phyloP scores from a whole-genome alignment of 2,113 vertebrate species.

The Sceloporus undulatus region DNA sequence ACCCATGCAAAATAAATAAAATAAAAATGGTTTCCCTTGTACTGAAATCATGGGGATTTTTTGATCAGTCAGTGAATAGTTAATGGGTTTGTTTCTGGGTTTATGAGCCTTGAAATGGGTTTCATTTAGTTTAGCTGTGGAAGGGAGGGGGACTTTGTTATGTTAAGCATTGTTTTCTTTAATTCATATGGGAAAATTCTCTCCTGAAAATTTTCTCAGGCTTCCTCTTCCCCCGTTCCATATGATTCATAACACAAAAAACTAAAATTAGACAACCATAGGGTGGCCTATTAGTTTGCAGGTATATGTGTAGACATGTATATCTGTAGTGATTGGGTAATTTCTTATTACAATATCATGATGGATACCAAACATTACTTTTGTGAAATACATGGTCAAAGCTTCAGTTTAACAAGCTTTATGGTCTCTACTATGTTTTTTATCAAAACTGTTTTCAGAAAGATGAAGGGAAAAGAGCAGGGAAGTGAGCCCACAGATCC shows the following conservation, averaged over 20 bases:
- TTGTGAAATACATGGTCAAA: conserved; percentile 40
- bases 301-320: neutral
- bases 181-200: neutral
- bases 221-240: neutral
- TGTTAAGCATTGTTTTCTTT: neutral
- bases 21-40: neutral
- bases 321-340: conserved; percentile 2
- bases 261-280: neutral
- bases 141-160: neutral
- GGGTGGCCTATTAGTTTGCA: neutral
- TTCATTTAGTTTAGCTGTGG: neutral
- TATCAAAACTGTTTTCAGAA: conserved; percentile 19
- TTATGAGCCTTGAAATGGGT: neutral
- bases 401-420: conserved; percentile 46
- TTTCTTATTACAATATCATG: conserved; percentile 26
- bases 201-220: conserved; percentile 6
- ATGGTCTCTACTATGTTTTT: conserved; percentile 36
- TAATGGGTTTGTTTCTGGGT: neutral
- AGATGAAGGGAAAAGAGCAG: fast-evolving
- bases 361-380: conserved; percentile 41
- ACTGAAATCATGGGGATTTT: conserved; percentile 32
- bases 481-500: neutral
- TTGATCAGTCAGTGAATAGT: conserved; percentile 25
- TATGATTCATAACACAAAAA: neutral
- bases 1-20: neutral